Evolutionary conservation across 2,113 vertebrate genomes (phyloP), one percentile per base, ranked within the genome.

Genomic region (human): DNA sequence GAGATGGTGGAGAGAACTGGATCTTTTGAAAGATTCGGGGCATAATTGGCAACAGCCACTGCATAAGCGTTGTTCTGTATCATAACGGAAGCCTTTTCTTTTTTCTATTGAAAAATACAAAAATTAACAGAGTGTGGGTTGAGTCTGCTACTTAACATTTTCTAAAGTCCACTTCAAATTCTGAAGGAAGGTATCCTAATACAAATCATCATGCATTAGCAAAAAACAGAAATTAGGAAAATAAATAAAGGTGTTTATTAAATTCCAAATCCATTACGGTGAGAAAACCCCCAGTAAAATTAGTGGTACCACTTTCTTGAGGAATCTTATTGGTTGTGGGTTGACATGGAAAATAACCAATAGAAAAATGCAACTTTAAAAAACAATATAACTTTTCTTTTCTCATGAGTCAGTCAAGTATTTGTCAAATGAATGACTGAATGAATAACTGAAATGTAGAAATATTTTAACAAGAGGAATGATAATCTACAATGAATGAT

Each of bases 31-130:
- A 99, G 99, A 89, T 99, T 99, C 12, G 99, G 99, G 45, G 99
- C 99, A 72, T 99, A 99, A 98, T 99, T 99, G 91, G 99, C 99
- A 95, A 99, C 99, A 1, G 99, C 99, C 70, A 99, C 99, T 5
- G 99, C 99, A 59, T 99, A 99, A 70, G 99, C 99, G 70, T 99
- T 99, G 97, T 99, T 99, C 99, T 99, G 99, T 99, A 99, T 99
- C 97, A 99, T 98, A 78, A 99, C 98, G 40, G 99, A 99, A 0
- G 99, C 99, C 97, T 99, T 99, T 97, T 99, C 99, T 98, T 99
- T 99, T 99, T 99, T 99, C 99, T 99, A 98, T 97, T 94, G 94
- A 97, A 90, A 99, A 93, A 98, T 68, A 98, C 23, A 98, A 97
- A 82, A 97, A 88, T 85, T 43, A 88, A 94, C 8, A 96, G n/a